Percentiles rank a stretch among this genome's conserved stretches.
These are phyloP conservation scores for Pollenia angustigena DNA, from an alignment of 2,888 invertebrate genomes.

Conservation along the genomic window DNA sequence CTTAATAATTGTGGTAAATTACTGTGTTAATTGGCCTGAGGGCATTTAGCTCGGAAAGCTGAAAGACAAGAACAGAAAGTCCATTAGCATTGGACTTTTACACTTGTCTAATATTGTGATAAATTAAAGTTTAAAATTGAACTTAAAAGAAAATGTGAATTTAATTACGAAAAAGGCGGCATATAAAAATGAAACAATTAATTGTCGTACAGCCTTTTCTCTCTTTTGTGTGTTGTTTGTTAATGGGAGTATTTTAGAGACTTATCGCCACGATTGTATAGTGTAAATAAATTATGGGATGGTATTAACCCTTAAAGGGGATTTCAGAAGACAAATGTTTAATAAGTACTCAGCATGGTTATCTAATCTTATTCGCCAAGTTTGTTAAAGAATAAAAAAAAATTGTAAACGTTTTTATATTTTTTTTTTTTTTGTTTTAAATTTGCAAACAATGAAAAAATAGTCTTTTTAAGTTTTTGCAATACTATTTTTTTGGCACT, in stretches of 20 bases:
- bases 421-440: no score
- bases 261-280: not conserved
- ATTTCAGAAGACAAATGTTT: not conserved
- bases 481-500: no score
- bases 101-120: slow-evolving; percentile 48
- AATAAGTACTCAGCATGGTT: no score
- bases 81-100: slow-evolving; percentile 42
- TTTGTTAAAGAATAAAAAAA: no score
- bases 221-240: not conserved
- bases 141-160: slow-evolving; percentile 61
- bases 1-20: slow-evolving; percentile 62
- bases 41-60: slow-evolving; percentile 35
- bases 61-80: slow-evolving; percentile 23
- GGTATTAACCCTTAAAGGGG: slow-evolving; percentile 24
- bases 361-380: no score
- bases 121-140: slow-evolving; percentile 46
- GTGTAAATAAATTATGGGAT: slow-evolving; percentile 2
- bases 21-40: slow-evolving; percentile 59
- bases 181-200: slow-evolving; percentile 58
- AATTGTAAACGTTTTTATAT: no score
- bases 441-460: no score
- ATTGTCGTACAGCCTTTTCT: slow-evolving; percentile 28
- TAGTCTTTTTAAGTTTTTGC: no score
- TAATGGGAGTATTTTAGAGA: slow-evolving; percentile 1
- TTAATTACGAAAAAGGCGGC: slow-evolving; percentile 70